Evolutionary conservation across 1,140 invertebrate species (phyloP).

Genomic region (Leptopilina boulardi): DNA sequence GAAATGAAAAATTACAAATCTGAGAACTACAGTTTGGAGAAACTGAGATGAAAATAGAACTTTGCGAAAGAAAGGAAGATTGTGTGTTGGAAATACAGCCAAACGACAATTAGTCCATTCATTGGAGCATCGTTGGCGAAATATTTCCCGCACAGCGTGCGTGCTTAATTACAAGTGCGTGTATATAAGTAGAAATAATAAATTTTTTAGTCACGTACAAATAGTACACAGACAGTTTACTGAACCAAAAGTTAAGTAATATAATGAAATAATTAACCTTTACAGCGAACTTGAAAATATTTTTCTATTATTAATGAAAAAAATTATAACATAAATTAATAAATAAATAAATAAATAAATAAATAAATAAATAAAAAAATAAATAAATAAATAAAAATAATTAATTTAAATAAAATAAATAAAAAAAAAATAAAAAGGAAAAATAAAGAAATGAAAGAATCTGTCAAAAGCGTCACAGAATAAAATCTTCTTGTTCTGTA

Average conservation of each 20-base stretch:
- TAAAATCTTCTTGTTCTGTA: too few relatives aligned
- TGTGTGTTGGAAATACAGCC: conserved; percentile 40
- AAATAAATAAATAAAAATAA: too few relatives aligned
- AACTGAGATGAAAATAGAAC: conserved; percentile 14
- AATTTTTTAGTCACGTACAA: conserved; percentile 46
- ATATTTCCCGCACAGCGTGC: conserved; percentile 41
- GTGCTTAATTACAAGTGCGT: conserved; percentile 40
- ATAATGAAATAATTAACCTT: background rate
- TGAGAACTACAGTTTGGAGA: too few relatives aligned
- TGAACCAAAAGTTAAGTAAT: background rate
- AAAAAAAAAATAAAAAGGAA: too few relatives aligned
- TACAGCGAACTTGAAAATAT: background rate
- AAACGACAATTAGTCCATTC: conserved; percentile 70
- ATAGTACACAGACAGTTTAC: background rate
- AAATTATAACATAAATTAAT: too few relatives aligned
- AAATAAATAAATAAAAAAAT: too few relatives aligned
- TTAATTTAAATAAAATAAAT: too few relatives aligned
- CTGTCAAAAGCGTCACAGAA: too few relatives aligned
- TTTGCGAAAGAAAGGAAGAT: conserved; percentile 7
- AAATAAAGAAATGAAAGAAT: too few relatives aligned
- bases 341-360: too few relatives aligned
- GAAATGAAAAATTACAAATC: conserved; percentile 15
- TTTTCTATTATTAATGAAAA: too few relatives aligned
- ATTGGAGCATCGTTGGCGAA: conserved; percentile 51
- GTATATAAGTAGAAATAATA: conserved; percentile 43